Base-by-base conservation (phyloP, 2,113 vertebrate species). In the Chaenogobius annularis region DNA sequence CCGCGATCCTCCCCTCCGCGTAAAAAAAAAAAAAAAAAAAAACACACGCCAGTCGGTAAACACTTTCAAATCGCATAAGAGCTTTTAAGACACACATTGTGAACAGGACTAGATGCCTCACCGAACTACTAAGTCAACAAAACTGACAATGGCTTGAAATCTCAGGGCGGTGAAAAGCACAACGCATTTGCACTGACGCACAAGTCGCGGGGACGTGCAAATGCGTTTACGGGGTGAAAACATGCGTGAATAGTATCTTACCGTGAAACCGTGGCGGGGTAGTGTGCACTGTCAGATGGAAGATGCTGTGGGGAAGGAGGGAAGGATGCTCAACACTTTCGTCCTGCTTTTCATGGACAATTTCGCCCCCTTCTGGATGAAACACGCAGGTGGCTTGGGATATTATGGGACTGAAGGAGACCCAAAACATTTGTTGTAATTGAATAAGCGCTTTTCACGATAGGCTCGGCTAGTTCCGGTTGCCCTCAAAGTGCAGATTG, bases 291-390 rank as follows among this genome's bases (percentile, higher is more conserved):
- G 87, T 78, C 82, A 84, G 81, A 87, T 67, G 85, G 72, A 70
- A 83, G 86, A 89, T 82, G 86, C 78, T 91, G 84, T 76, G 26
- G 80, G 69, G 80, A 70, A 79, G 74, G 81, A 35, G 67, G 69
- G 69, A 81, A 62, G 44, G 83, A 70, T 82, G 81, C 76, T 80
- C 79, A 75, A 72, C 68, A 20, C 23, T 37, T 54, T 58, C 58
- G 4, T 3, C 19, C 66, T 8, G 10, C 0, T 48, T 75, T 43
- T 0, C 1, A 10, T 48, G 67, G 72, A 35, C 62, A 83, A 76
- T 82, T 66, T 68, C 22, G 71, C 86, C 86, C 72, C 85, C 85
- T 89, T 74, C 5, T 47, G 83, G 77, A n/a, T 0, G 20, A 70
- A 50, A 8, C 0, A 0, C 13, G 19, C 50, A 54, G 50, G n/a